These are phyloP conservation scores for Pristionchus japonicus DNA, from an alignment of 2,888 invertebrate species.

Conservation along the genomic window DNA sequence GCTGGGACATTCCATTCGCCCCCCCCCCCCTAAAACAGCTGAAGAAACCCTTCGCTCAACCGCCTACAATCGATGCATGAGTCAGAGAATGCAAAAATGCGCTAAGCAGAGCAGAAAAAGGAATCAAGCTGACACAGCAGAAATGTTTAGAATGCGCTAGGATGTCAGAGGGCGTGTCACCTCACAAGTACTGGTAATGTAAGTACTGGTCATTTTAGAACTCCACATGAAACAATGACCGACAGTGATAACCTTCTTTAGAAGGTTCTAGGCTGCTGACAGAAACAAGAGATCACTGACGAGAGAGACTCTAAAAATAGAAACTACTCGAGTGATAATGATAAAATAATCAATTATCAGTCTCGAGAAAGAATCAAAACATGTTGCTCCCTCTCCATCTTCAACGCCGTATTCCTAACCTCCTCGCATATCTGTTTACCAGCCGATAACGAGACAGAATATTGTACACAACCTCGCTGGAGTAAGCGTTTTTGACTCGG, in stretches of 20 bases:
- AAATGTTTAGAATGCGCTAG: constrained; percentile 18
- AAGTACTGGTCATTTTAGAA: too few relatives aligned
- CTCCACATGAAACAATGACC: too few relatives aligned
- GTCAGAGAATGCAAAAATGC: constrained; percentile 5
- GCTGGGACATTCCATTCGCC: not conserved
- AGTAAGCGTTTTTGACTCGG: not conserved
- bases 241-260: too few relatives aligned
- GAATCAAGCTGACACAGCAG: not conserved
- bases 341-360: not conserved
- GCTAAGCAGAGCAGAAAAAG: not conserved
- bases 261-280: not conserved
- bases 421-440: not conserved
- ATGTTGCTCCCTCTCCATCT: not conserved
- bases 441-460: not conserved
- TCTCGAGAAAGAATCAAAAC: not conserved
- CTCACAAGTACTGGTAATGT: too few relatives aligned
- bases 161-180: too few relatives aligned
- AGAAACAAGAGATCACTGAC: not conserved
- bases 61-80: constrained; percentile 12
- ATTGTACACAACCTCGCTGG: not conserved
- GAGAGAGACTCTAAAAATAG: not conserved
- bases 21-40: not conserved
- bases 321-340: not conserved
- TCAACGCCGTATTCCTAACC: not conserved
- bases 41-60: not conserved